phyloP scores from a whole-genome alignment of 2,797 vertebrate genomes.

The Silurus lanzhouensis region DNA sequence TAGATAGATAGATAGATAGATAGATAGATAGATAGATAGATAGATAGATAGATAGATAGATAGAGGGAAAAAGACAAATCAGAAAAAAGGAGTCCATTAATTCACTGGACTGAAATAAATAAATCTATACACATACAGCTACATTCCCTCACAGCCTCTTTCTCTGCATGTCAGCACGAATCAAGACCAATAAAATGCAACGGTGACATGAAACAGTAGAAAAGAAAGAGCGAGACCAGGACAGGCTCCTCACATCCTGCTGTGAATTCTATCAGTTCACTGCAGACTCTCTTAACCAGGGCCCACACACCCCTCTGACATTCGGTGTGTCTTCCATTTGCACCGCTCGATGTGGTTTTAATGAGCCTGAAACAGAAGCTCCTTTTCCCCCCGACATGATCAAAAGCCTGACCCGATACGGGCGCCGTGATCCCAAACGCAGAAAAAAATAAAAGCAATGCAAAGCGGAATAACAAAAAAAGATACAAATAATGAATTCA shows the following conservation, averaged over 20 bases:
- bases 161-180: not conserved
- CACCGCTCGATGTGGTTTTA: conserved; percentile 41
- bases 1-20: no score
- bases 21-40: no score
- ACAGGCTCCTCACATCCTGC: conserved; percentile 34
- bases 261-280: conserved; percentile 48
- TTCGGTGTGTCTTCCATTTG: conserved; percentile 38
- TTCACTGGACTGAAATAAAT: conserved; percentile 22
- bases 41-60: no score
- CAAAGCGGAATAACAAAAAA: not conserved
- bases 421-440: not conserved
- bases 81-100: not conserved
- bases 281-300: conserved; percentile 44
- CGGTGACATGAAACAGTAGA: conserved; percentile 16
- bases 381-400: conserved; percentile 22
- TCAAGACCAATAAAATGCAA: conserved; percentile 23
- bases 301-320: conserved; percentile 43
- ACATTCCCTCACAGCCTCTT: conserved; percentile 3
- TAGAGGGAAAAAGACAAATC: not conserved
- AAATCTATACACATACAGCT: not conserved
- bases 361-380: conserved; percentile 41
- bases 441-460: conserved; percentile 22
- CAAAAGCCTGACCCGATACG: conserved; percentile 41
- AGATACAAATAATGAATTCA: conserved; percentile 13
- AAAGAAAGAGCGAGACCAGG: not conserved